Conservation (phyloP, 2,113 vertebrate species). For the Notothenia rossii region DNA sequence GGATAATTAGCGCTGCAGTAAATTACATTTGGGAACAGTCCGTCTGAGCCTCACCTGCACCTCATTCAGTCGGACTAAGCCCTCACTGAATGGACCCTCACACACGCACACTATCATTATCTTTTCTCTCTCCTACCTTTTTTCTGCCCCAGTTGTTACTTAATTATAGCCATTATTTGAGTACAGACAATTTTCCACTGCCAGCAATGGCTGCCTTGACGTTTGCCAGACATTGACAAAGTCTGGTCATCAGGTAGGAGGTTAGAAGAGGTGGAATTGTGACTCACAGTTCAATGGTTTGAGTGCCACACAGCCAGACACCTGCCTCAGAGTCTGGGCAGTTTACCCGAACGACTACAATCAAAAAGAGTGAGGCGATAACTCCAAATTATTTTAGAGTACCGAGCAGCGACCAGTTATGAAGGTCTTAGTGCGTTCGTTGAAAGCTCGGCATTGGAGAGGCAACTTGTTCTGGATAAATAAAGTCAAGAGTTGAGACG, state of each 20-base stretch:
- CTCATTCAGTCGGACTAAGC: slow-evolving; percentile 14
- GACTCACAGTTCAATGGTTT: slow-evolving; percentile 6
- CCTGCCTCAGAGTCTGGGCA: background rate
- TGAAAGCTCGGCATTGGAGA: too few species aligned
- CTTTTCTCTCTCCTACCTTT: slow-evolving; percentile 1
- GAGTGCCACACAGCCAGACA: slow-evolving; percentile 8
- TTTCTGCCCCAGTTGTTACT: slow-evolving; percentile 46
- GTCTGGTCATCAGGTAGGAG: slow-evolving; percentile 11
- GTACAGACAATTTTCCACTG: slow-evolving; percentile 40
- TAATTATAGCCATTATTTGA: slow-evolving; percentile 61
- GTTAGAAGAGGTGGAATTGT: background rate
- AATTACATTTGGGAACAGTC: slow-evolving; percentile 19
- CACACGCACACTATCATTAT: slow-evolving; percentile 35
- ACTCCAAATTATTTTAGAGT: background rate
- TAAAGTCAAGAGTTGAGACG: background rate
- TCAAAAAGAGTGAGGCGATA: background rate
- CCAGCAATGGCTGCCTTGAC: slow-evolving; percentile 19
- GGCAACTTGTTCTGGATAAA: background rate
- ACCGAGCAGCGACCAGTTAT: background rate
- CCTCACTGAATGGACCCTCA: slow-evolving; percentile 26
- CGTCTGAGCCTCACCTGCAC: slow-evolving; percentile 13
- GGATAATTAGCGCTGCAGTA: background rate
- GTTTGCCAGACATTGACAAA: slow-evolving; percentile 25
- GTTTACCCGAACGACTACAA: slow-evolving; percentile 1
- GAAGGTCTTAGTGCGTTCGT: background rate